phyloP scores from a whole-genome alignment of 2,888 invertebrate species.

The Miltochrista miniata region DNA sequence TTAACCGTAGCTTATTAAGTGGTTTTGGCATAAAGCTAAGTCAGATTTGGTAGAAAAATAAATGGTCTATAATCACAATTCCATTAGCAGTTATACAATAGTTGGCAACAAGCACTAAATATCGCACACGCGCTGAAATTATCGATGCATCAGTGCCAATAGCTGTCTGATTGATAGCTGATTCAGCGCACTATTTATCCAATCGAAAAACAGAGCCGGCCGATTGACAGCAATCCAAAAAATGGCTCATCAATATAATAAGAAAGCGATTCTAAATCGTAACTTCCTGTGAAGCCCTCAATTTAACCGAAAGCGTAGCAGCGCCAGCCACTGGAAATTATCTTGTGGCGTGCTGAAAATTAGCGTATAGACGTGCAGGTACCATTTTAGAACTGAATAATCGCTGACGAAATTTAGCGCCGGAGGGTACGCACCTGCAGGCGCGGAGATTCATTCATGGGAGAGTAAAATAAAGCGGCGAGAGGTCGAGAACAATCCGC shows the following conservation, averaged over 20 bases:
- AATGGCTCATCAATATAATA: constrained; percentile 54
- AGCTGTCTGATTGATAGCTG: constrained; percentile 63
- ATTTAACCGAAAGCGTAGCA: constrained; percentile 64
- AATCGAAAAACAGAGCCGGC: constrained; percentile 46
- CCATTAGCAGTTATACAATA: constrained; percentile 66
- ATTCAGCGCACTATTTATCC: constrained; percentile 52
- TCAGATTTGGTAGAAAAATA: constrained; percentile 13
- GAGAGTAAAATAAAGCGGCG: constrained; percentile 62
- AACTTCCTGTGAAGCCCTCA: constrained; percentile 69
- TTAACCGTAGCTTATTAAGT: no score
- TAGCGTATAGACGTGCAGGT: constrained; percentile 60
- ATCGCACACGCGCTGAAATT: constrained; percentile 67
- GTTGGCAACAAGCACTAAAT: constrained; percentile 68
- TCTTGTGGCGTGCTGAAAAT: constrained; percentile 75
- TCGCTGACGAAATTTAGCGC: constrained; percentile 67
- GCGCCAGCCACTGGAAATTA: constrained; percentile 72
- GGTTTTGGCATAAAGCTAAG: no score
- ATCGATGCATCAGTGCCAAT: constrained; percentile 74
- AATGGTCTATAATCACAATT: constrained; percentile 36
- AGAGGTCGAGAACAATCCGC: constrained; percentile 75
- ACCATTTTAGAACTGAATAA: constrained; percentile 67
- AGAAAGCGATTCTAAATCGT: constrained; percentile 60
- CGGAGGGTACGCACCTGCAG: constrained; percentile 76
- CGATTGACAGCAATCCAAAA: constrained; percentile 53
- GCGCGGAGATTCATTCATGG: constrained; percentile 76